Evolutionary conservation across 1,140 invertebrate species (phyloP), one percentile per base, ranked within the genome.

Genomic region (Microplitis demolitor): DNA sequence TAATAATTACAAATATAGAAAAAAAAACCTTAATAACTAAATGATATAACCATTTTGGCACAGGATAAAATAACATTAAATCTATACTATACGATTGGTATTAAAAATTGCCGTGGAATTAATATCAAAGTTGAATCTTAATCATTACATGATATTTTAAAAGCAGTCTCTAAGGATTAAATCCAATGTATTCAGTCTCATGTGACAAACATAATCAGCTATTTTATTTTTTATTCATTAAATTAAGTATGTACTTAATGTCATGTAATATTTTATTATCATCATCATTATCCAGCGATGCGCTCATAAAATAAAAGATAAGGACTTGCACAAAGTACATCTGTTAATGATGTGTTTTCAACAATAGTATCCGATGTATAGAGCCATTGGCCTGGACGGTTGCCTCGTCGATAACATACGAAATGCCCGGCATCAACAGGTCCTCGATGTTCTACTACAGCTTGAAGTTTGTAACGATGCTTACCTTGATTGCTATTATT

Each of bases 391-490:
- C 82, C 80, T 4, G 69, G 51, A 69, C 82, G 81, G 73, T 85
- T 85, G 72, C 93, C 94, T 11, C 95, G 89, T 64, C 96, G 88
- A 82, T 96, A 97, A 45, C 96, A 96, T 60, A 97, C 92, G 88
- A 97, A 98, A 88, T 98, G 97, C 35, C 97, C 97, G 61, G 92
- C 92, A 81, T 93, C 90, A 9, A 93, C 93, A 76, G 93, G 92
- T 16, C 97, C 96, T 60, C 93, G 89, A 86, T 98, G 96, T 54
- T 96, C 95, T n/a, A 98, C 92, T 0, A 96, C 95, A 1, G 95
- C 92, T 76, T 91, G 89, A 54, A 98, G 88, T 77, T 90, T 89
- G 85, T 96, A 98, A 63, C 85, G 80, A 71, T 89, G 82, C 75
- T 84, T 88, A 45, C 79, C 80, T 35, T 81, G 74, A 16, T 72